These are phyloP conservation scores for Melolontha melolontha DNA, from an alignment of 2,888 invertebrate genomes.

Conservation along the genomic window DNA sequence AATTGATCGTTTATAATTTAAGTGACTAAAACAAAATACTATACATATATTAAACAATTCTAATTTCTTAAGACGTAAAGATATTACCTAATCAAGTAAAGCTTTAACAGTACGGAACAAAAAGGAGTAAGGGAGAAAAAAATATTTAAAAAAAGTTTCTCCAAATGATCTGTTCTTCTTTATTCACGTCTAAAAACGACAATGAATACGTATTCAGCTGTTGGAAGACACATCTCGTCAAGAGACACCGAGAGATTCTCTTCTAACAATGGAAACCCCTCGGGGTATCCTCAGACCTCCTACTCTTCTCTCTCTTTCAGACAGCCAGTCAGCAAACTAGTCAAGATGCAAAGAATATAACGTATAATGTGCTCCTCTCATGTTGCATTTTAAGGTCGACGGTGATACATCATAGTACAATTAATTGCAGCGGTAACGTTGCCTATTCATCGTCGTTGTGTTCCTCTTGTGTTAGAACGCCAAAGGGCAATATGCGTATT, in stretches of 20 bases:
- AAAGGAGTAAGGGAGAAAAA: slow-evolving; percentile 11
- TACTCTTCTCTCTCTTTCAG: slow-evolving; percentile 21
- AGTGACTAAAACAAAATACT: no score
- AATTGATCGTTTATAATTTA: no score
- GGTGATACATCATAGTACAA: slow-evolving; percentile 20
- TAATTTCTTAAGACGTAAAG: neutral
- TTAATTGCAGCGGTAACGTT: slow-evolving; percentile 17
- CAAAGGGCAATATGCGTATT: neutral
- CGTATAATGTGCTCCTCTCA: slow-evolving; percentile 2
- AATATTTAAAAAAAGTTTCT: slow-evolving; percentile 15
- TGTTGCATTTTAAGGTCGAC: neutral
- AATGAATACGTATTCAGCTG: slow-evolving; percentile 42
- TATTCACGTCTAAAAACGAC: slow-evolving; percentile 34
- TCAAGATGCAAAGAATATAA: slow-evolving; percentile 17
- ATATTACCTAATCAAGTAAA: slow-evolving; percentile 26
- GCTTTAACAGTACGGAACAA: neutral
- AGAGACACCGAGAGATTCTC: slow-evolving; percentile 44
- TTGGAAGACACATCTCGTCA: slow-evolving; percentile 39
- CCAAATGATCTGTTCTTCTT: slow-evolving; percentile 30
- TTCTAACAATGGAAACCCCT: slow-evolving; percentile 48
- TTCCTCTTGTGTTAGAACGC: neutral
- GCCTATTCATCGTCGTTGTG: slow-evolving; percentile 16
- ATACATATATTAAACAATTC: neutral
- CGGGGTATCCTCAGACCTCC: slow-evolving; percentile 40
- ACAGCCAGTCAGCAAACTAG: slow-evolving; percentile 13